Base-by-base conservation (phyloP, 2,113 vertebrate genomes). In the Gila orcuttii region DNA sequence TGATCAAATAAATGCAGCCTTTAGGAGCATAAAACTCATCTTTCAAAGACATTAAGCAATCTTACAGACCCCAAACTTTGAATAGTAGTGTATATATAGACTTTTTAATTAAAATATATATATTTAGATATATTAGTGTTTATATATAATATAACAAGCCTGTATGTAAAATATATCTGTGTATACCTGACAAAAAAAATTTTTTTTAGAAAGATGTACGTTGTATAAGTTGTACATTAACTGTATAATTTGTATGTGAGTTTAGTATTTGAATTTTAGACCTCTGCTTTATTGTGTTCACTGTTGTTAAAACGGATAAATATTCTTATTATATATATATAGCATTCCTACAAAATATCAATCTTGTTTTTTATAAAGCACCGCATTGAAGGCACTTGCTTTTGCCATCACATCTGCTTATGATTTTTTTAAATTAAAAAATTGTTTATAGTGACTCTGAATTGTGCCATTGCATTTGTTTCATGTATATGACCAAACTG, bases 381-480 rank as follows among this genome's bases (percentile, higher is more conserved):
- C 39, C 25, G 15, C 0, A 3, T 6, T 80, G 42, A 64, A 80
- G 39, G 36, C 28, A 45, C 79, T 45, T 28, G 36, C 36, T 47
- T 80, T 64, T 64, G 13, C 36, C 59, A 64, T 80, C 39, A 60
- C 57, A 79, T 79, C 57, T 79, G 77, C 57, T 79, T 60, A 79
- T 80, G 17, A 45, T 80, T 64, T 79, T 60, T 42, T 28, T 28
- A 1, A 28, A 28, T 28, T 28, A 28, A n/a, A n/a, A n/a, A 39
- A 33, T 79, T 60, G 59, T 80, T 80, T 80, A 79, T 62, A 62
- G 79, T 64, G 59, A 47, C 79, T 80, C n/a, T 28, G 59, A 80
- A 80, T 31, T 64, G 59, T 80, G 42, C 39, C 59, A 80, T 64
- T 80, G 59, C 15, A 31, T 28, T 15, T 64, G 79, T 80, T 64